Percentiles rank a stretch among this genome's conserved stretches.
Conservation (phyloP, 2,113 vertebrate species). For the Muntiacus muntjak region DNA sequence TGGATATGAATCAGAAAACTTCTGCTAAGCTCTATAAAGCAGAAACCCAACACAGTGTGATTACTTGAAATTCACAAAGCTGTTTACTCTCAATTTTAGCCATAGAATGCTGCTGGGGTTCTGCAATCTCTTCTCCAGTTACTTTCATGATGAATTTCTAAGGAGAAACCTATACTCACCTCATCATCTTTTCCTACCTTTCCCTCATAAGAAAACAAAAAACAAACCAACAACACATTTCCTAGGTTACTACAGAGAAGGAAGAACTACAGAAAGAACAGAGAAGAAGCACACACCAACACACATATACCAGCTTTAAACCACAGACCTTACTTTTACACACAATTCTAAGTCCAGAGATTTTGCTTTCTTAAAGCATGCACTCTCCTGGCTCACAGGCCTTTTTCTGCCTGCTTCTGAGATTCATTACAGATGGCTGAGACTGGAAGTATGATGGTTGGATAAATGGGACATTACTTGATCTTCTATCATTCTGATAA, state of each 20-base stretch:
- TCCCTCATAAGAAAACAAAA: not conserved
- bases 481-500: constrained; percentile 50
- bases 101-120: not conserved
- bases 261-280: not conserved
- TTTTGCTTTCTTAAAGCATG: not conserved
- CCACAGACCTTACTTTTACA: not conserved
- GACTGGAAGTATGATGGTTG: not conserved
- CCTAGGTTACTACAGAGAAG: not conserved
- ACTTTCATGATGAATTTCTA: not conserved
- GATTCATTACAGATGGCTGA: not conserved
- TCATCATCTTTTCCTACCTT: not conserved
- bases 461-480: constrained; percentile 22
- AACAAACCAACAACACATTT: not conserved
- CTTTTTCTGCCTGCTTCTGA: not conserved
- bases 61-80: not conserved
- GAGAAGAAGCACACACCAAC: not conserved
- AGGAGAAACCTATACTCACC: not conserved
- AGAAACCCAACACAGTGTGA: not conserved
- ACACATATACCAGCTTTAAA: not conserved
- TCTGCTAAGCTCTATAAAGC: not conserved
- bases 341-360: not conserved
- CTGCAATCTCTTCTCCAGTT: not conserved
- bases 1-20: not conserved
- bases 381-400: not conserved
- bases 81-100: not conserved